Evolutionary conservation across 2,113 vertebrate genomes (phyloP), one percentile per base, ranked within the genome.

Genomic region (Mustela lutreola): DNA sequence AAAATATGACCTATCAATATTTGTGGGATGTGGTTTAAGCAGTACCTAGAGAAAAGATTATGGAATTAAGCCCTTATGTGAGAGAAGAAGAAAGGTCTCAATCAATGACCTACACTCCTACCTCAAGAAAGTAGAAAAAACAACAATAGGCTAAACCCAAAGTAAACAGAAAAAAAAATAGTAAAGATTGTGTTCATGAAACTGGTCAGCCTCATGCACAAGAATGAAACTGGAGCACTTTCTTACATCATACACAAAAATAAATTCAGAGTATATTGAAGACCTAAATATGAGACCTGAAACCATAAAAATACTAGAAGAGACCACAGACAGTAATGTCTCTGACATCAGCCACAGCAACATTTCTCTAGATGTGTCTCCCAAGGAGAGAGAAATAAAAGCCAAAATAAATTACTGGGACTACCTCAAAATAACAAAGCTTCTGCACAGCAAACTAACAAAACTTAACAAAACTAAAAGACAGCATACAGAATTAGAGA

Each of bases 1-100:
- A 92, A 78, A 92, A 71, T n/a, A 48, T 22, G 36, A 93, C 45
- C 62, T 48, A 53, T 86, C 58, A 81, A 93, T 90, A 73, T 81
- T 73, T 63, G 58, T 42, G 45, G 14, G 18, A 80, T 81, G 24
- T 18, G 45, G 18, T 1, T 79, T 48, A 86, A 70, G 75, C 36
- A 76, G 39, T 53, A 70, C 18, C 80, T 95, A 90, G 56, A 93
- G n/a, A 48, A 75, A 82, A 88, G 78, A n/a, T 58, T 83, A 84
- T 83, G 45, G 31, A 94, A 81, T 75, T 82, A 62, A 94, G 91
- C 24, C 22, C 45, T 62, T 92, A 75, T 45, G n/a, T 70, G 31
- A 84, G 42, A 88, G 78, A 91, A 91, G 31, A 79, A 89, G 10
- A 89, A 89, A 67, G 5, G 48, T 48, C 42, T 84, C 45, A 91